phyloP scores from a whole-genome alignment of 1,140 invertebrate species.

The Apis florea region DNA sequence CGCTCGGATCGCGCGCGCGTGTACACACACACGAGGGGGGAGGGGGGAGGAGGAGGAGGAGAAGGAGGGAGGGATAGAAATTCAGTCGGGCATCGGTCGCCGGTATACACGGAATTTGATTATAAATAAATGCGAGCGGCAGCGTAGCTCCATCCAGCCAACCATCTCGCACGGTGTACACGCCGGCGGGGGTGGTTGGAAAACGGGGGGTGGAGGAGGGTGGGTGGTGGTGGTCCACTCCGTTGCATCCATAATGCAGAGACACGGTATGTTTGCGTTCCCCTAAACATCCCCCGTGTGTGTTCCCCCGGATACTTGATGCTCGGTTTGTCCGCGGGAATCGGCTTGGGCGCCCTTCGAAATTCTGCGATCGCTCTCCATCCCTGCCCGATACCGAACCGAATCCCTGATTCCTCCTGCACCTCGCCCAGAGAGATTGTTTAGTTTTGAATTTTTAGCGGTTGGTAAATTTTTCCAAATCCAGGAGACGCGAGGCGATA shows the following conservation, averaged over 20 bases:
- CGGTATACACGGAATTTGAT: slow-evolving; percentile 79
- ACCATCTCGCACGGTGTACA: slow-evolving; percentile 63
- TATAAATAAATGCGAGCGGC: slow-evolving; percentile 79
- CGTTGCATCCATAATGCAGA: slow-evolving; percentile 79
- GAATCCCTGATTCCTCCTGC: neutral
- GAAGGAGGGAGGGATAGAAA: slow-evolving; percentile 71
- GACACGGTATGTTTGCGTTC: slow-evolving; percentile 72
- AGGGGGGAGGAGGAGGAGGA: no score
- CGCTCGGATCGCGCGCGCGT: slow-evolving; percentile 41
- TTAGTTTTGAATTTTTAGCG: slow-evolving; percentile 55
- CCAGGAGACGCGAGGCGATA: no score
- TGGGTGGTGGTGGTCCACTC: slow-evolving; percentile 73
- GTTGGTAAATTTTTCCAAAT: no score
- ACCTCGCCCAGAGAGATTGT: slow-evolving; percentile 36
- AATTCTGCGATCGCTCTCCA: slow-evolving; percentile 54
- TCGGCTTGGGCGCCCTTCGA: slow-evolving; percentile 61
- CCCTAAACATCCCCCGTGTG: slow-evolving; percentile 75
- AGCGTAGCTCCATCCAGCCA: slow-evolving; percentile 60
- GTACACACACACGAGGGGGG: neutral
- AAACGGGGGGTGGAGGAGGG: slow-evolving; percentile 28
- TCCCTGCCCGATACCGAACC: neutral
- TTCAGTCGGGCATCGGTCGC: slow-evolving; percentile 73
- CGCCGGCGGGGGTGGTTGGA: slow-evolving; percentile 20
- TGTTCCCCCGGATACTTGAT: slow-evolving; percentile 72
- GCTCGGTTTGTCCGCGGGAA: slow-evolving; percentile 73